Evolutionary conservation across 2,888 invertebrate genomes (phyloP), one percentile per base, ranked within the genome.

Genomic region (Neocrepidodera transversa): DNA sequence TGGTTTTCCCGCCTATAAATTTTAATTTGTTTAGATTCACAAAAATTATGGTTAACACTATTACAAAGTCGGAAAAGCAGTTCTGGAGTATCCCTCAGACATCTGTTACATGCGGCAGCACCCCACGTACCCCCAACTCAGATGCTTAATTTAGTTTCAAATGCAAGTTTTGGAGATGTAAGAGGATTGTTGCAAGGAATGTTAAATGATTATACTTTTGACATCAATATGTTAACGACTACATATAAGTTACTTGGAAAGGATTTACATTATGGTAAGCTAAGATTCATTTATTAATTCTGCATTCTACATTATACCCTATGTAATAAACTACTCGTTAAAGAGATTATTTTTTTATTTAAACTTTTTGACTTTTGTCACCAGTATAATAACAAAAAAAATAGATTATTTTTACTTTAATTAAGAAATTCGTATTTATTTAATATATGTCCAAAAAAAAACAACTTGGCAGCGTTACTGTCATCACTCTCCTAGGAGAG

Each of bases 201-300:
- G 83, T 79, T 92, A 63, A 86, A 87, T 13, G 91, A 91, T 70
- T 91, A 90, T 62, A 84, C 86, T 28, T 90, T 90, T 73, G 91
- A 93, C 75, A 86, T 88, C 72, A 84, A 88, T 43, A 82, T 91
- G 69, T 82, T 91, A 67, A 84, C 85, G 66, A 86, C 87, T 0
- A 87, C 88, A 2, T 85, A 87, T 42, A 85, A 85, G 63, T 79
- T 89, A 36, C 80, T 90, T 36, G 86, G 89, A 67, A 82, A 85
- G 52, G 90, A 92, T 79, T 82, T 92, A 49, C 90, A 90, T 72
- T 80, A 81, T 51, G 73, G 80, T 80, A 71, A 71, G 73, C 72
- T n/a, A n/a, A n/a, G n/a, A n/a, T n/a, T n/a, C 14, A 14, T 6
- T 14, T 14, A 7, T 13, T 6, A 6, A 35, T 35, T 8, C 3